A percentile compares a stretch with the other conserved stretches of the same genome.
These are phyloP conservation scores for Cynaeus angustus DNA, from an alignment of 2,888 invertebrate species.

Conservation along the genomic window DNA sequence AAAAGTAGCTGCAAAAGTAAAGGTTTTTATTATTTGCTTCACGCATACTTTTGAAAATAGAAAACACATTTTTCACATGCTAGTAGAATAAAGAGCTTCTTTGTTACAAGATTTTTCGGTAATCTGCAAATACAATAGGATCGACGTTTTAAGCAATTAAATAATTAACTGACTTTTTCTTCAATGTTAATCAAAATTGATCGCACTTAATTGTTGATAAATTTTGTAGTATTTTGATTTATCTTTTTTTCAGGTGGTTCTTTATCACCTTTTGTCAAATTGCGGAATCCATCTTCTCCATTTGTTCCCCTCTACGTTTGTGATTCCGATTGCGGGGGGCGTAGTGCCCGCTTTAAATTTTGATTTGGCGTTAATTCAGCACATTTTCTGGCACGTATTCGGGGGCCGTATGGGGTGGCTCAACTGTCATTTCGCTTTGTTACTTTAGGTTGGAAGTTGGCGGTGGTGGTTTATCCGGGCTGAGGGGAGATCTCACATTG, in stretches of 20 bases:
- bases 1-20: too few species aligned
- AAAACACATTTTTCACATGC: too few species aligned
- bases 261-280: not conserved
- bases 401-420: conserved; percentile 27
- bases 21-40: too few species aligned
- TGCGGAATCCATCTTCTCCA: not conserved
- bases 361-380: conserved; percentile 47
- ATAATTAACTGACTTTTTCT: too few species aligned
- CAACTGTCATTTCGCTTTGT: conserved; percentile 49
- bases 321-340: conserved; percentile 13
- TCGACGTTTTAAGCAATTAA: too few species aligned
- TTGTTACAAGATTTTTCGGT: too few species aligned
- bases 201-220: not conserved
- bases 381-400: conserved; percentile 27
- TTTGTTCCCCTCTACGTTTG: not conserved
- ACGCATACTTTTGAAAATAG: too few species aligned
- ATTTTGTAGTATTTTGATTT: not conserved
- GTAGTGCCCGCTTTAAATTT: conserved; percentile 44
- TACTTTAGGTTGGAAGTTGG: conserved; percentile 44
- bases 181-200: too few species aligned
- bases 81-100: too few species aligned
- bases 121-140: too few species aligned
- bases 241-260: not conserved
- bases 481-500: conserved; percentile 53
- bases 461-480: conserved; percentile 44